A percentile compares a stretch with the other conserved stretches of the same genome.
Evolutionary conservation across 2,797 vertebrate genomes (phyloP).

Genomic region (Chaetodon trifasciatus): DNA sequence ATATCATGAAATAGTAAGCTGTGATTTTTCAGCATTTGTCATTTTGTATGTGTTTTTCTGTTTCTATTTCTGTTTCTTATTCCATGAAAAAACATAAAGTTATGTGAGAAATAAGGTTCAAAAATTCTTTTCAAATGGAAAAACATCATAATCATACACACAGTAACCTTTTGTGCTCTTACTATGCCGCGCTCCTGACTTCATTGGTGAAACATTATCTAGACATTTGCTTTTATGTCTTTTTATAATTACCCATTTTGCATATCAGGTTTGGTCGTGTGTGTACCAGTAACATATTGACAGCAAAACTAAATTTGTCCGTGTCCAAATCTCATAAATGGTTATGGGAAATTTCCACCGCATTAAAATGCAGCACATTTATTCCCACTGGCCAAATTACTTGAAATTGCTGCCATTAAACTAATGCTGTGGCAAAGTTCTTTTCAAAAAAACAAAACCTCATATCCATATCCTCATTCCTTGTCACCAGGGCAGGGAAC

Average conservation of each 20-base stretch:
- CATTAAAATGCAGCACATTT: neutral
- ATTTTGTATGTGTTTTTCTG: neutral
- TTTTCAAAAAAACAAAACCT: neutral
- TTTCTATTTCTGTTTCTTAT: no score
- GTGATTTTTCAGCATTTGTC: neutral
- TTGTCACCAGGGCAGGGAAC: conserved; percentile 10
- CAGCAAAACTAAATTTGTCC: neutral
- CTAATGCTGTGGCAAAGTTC: neutral
- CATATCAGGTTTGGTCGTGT: neutral
- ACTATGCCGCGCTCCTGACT: neutral
- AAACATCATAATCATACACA: neutral
- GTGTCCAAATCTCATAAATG: conserved; percentile 6
- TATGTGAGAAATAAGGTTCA: neutral
- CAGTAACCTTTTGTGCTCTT: neutral
- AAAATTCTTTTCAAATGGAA: neutral
- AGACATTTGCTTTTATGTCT: neutral
- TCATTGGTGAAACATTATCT: conserved; percentile 11
- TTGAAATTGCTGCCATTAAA: neutral
- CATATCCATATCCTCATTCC: neutral
- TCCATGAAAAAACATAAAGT: neutral
- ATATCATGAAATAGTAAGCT: neutral
- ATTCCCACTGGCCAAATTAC: neutral
- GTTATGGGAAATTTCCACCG: neutral
- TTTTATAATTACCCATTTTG: conserved; percentile 1
- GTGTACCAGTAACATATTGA: neutral